A percentile compares a stretch with the other conserved stretches of the same genome.
phyloP scores from a whole-genome alignment of 2,797 vertebrate genomes.

The Hafferia zeledoni region DNA sequence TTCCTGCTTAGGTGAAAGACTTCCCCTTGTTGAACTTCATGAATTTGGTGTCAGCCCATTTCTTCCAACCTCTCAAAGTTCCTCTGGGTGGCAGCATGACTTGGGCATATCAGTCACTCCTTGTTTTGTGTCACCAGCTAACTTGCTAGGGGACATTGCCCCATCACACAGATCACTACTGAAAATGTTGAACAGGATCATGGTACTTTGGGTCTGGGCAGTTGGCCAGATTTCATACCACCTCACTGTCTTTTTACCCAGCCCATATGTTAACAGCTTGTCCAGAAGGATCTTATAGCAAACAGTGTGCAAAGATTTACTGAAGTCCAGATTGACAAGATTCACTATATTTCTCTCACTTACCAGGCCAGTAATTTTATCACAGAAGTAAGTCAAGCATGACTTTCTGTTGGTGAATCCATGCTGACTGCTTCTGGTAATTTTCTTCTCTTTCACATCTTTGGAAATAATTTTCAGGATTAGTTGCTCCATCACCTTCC shows the following conservation, averaged over 20 bases:
- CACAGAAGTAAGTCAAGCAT: neutral
- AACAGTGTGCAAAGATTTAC: neutral
- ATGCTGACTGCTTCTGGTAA: neutral
- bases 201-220: neutral
- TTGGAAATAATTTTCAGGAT: neutral
- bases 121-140: neutral
- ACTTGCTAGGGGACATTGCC: neutral
- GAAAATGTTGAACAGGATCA: neutral
- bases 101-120: neutral
- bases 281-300: neutral
- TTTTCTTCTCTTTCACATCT: neutral
- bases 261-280: neutral
- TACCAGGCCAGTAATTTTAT: neutral
- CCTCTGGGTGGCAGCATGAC: no score
- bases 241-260: neutral
- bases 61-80: neutral
- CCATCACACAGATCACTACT: neutral
- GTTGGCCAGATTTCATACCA: neutral
- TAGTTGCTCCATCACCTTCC: neutral
- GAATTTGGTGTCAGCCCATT: neutral
- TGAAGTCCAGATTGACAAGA: neutral
- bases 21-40: neutral
- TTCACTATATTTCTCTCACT: neutral
- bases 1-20: neutral
- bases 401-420: neutral